phyloP scores from a whole-genome alignment of 2,797 vertebrate species.

The Pseudochromis fuscus region DNA sequence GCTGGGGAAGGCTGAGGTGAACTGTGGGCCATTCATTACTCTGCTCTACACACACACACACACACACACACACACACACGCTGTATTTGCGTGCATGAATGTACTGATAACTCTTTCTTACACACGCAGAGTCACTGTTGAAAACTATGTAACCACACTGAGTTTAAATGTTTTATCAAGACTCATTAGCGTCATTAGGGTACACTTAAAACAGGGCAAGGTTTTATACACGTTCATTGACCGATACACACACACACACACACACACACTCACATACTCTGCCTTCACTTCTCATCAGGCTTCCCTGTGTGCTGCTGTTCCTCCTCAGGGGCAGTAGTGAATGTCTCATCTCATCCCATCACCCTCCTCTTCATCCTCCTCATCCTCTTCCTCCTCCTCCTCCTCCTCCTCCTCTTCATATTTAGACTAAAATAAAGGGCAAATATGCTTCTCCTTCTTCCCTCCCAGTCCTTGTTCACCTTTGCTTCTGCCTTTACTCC shows the following conservation, averaged over 20 bases:
- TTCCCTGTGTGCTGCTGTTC: conserved; percentile 41
- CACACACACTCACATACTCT: conserved; percentile 12
- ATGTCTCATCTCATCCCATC: conserved; percentile 75
- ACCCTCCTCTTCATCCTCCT: conserved; percentile 24
- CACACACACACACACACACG: conserved; percentile 1
- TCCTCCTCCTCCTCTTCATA: conserved; percentile 28
- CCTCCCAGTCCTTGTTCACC: conserved; percentile 5
- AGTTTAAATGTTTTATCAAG: conserved; percentile 32
- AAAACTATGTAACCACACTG: not conserved
- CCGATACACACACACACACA: not conserved
- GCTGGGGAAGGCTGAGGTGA: conserved; percentile 63
- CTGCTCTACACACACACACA: conserved; percentile 9
- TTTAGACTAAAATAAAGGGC: conserved; percentile 50
- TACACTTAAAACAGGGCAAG: conserved; percentile 10
- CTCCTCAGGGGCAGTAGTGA: conserved; percentile 55
- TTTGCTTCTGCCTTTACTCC: conserved; percentile 13
- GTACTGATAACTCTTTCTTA: conserved; percentile 4
- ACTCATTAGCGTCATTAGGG: conserved; percentile 22
- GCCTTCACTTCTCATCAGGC: conserved; percentile 47
- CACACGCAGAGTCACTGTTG: conserved; percentile 6
- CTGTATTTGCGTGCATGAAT: not conserved
- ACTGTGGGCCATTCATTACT: conserved; percentile 71
- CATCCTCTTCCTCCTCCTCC: not conserved
- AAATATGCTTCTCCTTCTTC: conserved; percentile 21
- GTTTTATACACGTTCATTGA: conserved; percentile 9